Conservation (phyloP, 1,140 invertebrate species). For the Drosophila ambigua region DNA sequence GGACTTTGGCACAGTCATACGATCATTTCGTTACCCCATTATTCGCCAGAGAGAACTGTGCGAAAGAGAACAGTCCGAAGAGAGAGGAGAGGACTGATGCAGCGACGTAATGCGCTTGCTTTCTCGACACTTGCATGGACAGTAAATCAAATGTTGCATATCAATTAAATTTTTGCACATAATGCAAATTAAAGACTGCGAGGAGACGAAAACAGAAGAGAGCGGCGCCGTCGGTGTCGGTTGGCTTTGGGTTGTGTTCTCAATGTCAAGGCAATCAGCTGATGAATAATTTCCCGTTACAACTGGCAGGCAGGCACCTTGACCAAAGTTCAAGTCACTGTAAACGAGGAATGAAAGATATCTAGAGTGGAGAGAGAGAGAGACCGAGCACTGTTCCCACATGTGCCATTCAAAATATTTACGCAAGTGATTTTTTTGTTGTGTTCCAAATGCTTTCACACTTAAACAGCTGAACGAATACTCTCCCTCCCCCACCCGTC, state of each 20-base stretch:
- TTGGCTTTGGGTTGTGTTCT: background rate
- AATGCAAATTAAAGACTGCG: constrained; percentile 8
- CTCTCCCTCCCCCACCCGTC: too few species aligned
- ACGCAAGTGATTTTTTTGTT: constrained; percentile 25
- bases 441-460: too few species aligned
- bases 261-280: constrained; percentile 40
- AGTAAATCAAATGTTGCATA: constrained; percentile 39
- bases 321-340: constrained; percentile 40
- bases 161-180: constrained; percentile 28
- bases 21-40: constrained; percentile 77
- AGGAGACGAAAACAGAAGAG: background rate
- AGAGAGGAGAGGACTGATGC: constrained; percentile 1
- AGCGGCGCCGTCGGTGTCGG: background rate
- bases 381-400: background rate
- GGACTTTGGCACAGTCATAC: constrained; percentile 81
- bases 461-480: too few species aligned
- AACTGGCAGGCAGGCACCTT: constrained; percentile 27
- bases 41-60: constrained; percentile 24
- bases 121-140: constrained; percentile 8
- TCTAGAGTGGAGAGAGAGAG: too few species aligned
- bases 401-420: constrained; percentile 27
- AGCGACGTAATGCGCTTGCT: constrained; percentile 31
- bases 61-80: background rate
- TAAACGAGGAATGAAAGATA: constrained; percentile 3
- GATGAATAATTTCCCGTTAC: constrained; percentile 42